Conservation (phyloP, 2,113 vertebrate genomes). For the Micromys minutus region DNA sequence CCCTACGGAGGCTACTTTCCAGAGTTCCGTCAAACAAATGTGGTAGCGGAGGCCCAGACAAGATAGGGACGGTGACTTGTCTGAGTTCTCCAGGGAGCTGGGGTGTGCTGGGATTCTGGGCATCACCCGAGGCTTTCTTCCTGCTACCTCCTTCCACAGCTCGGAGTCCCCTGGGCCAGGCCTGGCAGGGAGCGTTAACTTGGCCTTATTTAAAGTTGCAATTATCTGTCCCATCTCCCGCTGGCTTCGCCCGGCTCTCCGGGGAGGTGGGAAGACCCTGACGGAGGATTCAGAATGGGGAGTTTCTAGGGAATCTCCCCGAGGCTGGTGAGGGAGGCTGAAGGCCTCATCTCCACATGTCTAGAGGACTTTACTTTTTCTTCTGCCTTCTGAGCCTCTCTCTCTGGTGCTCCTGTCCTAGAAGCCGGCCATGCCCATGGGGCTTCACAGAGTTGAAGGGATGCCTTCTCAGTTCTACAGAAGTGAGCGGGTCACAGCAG, state of each 20-base stretch:
- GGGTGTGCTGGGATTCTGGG: slow-evolving; percentile 8
- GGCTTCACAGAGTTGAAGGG: too few species aligned
- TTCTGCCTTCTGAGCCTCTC: background rate
- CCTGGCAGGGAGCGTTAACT: slow-evolving; percentile 58
- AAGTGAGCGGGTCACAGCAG: background rate
- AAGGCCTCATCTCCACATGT: background rate
- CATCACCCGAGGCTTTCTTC: background rate
- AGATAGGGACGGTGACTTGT: background rate
- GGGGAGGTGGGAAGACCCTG: slow-evolving; percentile 51
- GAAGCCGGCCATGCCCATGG: background rate
- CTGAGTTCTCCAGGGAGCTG: background rate
- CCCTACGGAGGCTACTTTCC: background rate
- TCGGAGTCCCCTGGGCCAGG: slow-evolving; percentile 31
- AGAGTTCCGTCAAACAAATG: background rate
- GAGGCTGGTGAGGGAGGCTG: background rate
- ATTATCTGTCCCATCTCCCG: slow-evolving; percentile 75
- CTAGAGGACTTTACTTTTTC: fast-evolving
- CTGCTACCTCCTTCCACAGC: background rate
- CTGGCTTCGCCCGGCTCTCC: slow-evolving; percentile 48
- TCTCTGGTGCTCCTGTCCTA: background rate
- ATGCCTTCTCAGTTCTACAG: background rate
- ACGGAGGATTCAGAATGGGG: background rate
- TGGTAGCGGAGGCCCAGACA: slow-evolving; percentile 39
- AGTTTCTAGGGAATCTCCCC: background rate
- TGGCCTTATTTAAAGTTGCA: slow-evolving; percentile 80